Conservation (phyloP, 2,113 vertebrate genomes). For the Tragelaphus scriptus region DNA sequence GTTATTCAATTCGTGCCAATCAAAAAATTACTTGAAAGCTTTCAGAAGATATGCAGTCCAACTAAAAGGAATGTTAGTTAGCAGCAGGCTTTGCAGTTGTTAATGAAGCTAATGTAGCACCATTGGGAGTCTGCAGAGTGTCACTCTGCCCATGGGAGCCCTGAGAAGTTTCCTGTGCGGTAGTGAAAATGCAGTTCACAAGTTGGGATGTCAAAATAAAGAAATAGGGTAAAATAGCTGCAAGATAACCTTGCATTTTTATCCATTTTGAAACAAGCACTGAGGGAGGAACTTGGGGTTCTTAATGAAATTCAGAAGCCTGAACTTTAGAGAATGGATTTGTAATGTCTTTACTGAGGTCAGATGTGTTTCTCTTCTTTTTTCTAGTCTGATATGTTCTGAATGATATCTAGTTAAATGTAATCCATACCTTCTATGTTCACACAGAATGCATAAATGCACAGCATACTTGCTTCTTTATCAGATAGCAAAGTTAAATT, state of each 20-base stretch:
- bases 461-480: background rate
- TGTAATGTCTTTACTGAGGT: background rate
- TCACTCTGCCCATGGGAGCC: background rate
- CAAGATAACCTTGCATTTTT: background rate
- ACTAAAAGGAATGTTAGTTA: background rate
- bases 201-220: background rate
- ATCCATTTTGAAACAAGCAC: background rate
- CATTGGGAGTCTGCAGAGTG: background rate
- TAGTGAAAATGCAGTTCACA: background rate
- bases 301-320: constrained; percentile 3
- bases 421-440: background rate
- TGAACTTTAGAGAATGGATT: background rate
- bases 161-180: background rate
- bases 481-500: background rate
- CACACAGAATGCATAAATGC: background rate
- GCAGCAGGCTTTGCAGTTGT: background rate
- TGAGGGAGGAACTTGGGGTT: background rate
- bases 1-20: background rate
- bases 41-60: background rate
- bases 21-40: background rate
- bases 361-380: background rate
- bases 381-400: background rate
- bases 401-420: background rate
- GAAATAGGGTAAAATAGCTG: background rate
- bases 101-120: background rate